A percentile compares a stretch with the other conserved stretches of the same genome.
Conservation (phyloP, 2,797 vertebrate species). For the Chanos chanos region DNA sequence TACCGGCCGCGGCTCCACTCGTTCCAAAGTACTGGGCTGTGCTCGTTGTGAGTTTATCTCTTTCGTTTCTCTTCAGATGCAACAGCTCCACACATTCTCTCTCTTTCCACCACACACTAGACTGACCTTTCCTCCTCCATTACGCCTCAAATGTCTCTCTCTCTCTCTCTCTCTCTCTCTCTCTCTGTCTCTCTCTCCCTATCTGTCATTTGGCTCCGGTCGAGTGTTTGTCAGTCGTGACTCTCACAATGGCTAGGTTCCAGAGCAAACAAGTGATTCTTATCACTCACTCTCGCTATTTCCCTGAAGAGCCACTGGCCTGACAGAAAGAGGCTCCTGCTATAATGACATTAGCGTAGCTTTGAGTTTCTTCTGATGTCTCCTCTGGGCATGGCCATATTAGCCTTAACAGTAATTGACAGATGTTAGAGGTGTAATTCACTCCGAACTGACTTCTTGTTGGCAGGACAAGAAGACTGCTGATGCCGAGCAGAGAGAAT, state of each 20-base stretch:
- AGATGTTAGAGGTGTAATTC: conserved; percentile 65
- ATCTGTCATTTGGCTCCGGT: conserved; percentile 2
- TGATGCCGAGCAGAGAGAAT: conserved; percentile 16
- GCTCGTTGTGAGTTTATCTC: too few species aligned
- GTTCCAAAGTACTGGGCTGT: conserved; percentile 2
- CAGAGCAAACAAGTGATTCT: conserved; percentile 63
- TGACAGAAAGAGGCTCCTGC: conserved; percentile 35
- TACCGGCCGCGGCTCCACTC: too few species aligned
- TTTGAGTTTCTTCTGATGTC: conserved; percentile 37
- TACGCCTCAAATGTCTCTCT: neutral
- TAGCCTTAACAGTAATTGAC: conserved; percentile 51
- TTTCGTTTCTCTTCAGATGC: too few species aligned
- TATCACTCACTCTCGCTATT: conserved; percentile 59
- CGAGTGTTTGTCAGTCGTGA: neutral
- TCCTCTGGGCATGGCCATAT: conserved; percentile 28
- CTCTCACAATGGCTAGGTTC: conserved; percentile 50
- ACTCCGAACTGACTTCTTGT: conserved; percentile 56
- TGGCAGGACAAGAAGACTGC: conserved; percentile 32
- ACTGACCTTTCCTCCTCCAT: neutral
- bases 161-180: neutral
- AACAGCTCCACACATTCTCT: neutral
- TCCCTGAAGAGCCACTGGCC: conserved; percentile 59
- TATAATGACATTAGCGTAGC: conserved; percentile 48
- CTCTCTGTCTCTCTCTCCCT: neutral
- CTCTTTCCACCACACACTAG: neutral